phyloP scores from a whole-genome alignment of 1,140 invertebrate genomes.

The Pseudobourletiella spinata region DNA sequence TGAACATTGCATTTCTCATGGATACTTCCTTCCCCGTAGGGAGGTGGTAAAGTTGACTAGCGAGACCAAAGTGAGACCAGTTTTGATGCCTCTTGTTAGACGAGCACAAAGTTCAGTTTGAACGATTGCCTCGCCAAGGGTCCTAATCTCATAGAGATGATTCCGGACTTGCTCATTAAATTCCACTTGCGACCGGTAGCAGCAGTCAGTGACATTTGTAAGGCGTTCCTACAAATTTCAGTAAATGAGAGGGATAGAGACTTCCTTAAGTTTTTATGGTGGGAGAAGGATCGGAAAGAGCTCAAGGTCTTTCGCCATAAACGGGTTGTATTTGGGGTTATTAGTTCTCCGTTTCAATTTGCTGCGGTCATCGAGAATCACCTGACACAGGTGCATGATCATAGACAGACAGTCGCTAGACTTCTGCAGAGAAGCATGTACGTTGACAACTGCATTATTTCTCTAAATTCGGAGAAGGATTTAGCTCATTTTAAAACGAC shows the following conservation, averaged over 20 bases:
- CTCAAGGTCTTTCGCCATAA: slow-evolving; percentile 2
- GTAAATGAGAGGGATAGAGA: background rate
- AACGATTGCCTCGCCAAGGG: slow-evolving; percentile 31
- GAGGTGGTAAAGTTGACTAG: slow-evolving; percentile 14
- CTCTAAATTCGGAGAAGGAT: slow-evolving; percentile 30
- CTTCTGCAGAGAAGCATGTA: slow-evolving; percentile 30
- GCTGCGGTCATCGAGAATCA: slow-evolving; percentile 6
- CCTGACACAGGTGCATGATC: background rate
- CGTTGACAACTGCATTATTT: slow-evolving; percentile 36
- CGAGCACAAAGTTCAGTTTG: slow-evolving; percentile 13
- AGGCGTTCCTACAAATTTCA: slow-evolving; percentile 10
- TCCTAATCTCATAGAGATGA: slow-evolving; percentile 14
- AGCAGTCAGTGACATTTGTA: slow-evolving; percentile 5
- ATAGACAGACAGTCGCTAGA: background rate
- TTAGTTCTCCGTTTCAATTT: slow-evolving; percentile 9
- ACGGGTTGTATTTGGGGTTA: slow-evolving; percentile 13
- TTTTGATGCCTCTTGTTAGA: slow-evolving; percentile 31
- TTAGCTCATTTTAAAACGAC: slow-evolving; percentile 26
- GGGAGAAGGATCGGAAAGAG: background rate
- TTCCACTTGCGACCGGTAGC: slow-evolving; percentile 5
- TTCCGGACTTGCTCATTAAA: background rate
- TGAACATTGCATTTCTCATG: background rate
- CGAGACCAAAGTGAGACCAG: slow-evolving; percentile 20
- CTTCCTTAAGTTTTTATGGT: slow-evolving; percentile 17
- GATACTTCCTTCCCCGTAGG: slow-evolving; percentile 30